Conservation (phyloP, 2,113 vertebrate species). For the Sclerurus mexicanus region DNA sequence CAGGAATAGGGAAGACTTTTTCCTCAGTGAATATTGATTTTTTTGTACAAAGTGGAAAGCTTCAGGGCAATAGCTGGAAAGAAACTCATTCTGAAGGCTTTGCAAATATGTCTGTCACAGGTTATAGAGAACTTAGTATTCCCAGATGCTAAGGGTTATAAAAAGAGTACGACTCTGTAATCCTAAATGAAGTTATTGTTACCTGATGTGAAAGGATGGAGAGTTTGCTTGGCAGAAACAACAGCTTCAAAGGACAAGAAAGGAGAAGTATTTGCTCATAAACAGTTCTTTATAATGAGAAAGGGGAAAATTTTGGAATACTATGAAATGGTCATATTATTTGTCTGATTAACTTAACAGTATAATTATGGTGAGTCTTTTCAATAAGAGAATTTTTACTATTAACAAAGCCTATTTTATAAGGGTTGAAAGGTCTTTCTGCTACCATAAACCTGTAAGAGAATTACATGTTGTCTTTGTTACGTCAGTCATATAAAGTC, state of each 20-base stretch:
- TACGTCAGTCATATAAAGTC: not conserved
- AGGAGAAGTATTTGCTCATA: not conserved
- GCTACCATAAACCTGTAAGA: not conserved
- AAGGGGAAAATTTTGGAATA: not conserved
- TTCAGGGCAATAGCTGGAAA: not conserved
- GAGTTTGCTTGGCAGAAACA: not conserved
- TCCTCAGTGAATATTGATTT: not conserved
- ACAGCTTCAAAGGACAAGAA: not conserved
- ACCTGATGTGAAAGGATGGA: not conserved
- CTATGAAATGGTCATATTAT: not conserved
- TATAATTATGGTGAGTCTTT: not conserved
- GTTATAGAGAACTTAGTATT: not conserved
- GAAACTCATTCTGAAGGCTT: not conserved
- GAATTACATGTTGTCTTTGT: not conserved
- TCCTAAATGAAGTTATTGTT: not conserved
- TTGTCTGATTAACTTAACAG: not conserved
- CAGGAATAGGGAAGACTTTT: not conserved
- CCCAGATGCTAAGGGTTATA: not conserved
- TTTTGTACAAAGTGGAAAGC: not conserved
- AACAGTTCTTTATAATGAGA: not conserved
- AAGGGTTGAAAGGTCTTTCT: not conserved
- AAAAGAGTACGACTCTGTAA: not conserved
- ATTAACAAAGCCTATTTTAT: not conserved
- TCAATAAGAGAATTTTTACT: not conserved
- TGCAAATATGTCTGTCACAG: not conserved